Evolutionary conservation across 2,888 invertebrate genomes (phyloP).

Genomic region (Hirtodrosophila cameraria): DNA sequence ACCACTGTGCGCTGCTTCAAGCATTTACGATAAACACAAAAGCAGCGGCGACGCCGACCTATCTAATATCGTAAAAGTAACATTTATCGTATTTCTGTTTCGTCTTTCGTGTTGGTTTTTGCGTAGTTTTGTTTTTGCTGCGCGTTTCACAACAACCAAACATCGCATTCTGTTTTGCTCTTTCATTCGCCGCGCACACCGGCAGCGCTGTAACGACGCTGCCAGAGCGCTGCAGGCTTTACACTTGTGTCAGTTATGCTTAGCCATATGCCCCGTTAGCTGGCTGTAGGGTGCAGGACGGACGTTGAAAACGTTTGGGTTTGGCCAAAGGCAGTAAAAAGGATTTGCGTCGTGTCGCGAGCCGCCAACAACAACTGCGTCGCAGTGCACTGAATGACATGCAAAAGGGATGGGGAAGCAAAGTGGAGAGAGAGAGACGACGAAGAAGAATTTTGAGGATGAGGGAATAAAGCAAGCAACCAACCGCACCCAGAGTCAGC

Average conservation of each 20-base stretch:
- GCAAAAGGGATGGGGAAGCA: neutral
- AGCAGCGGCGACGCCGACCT: slow-evolving; percentile 19
- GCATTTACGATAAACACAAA: slow-evolving; percentile 48
- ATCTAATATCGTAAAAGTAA: slow-evolving; percentile 55
- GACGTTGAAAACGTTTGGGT: slow-evolving; percentile 21
- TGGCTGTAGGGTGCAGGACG: slow-evolving; percentile 16
- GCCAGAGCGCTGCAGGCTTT: slow-evolving; percentile 20
- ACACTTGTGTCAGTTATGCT: neutral
- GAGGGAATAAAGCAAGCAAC: slow-evolving; percentile 12
- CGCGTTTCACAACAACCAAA: slow-evolving; percentile 68
- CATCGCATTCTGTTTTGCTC: slow-evolving; percentile 71
- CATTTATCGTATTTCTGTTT: slow-evolving; percentile 4
- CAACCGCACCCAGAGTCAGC: slow-evolving; percentile 45
- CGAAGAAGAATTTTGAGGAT: neutral
- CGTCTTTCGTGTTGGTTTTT: slow-evolving; percentile 37
- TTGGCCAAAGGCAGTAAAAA: slow-evolving; percentile 14
- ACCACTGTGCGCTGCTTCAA: slow-evolving; percentile 33
- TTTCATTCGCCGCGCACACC: slow-evolving; percentile 41
- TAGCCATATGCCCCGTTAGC: slow-evolving; percentile 11
- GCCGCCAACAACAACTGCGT: slow-evolving; percentile 25
- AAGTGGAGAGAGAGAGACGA: neutral
- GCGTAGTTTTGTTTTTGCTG: slow-evolving; percentile 67
- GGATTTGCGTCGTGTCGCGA: slow-evolving; percentile 25
- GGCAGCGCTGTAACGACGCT: slow-evolving; percentile 17
- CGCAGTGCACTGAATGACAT: slow-evolving; percentile 29